Conservation (phyloP, 2,113 vertebrate genomes). For the Sorex fumeus region DNA sequence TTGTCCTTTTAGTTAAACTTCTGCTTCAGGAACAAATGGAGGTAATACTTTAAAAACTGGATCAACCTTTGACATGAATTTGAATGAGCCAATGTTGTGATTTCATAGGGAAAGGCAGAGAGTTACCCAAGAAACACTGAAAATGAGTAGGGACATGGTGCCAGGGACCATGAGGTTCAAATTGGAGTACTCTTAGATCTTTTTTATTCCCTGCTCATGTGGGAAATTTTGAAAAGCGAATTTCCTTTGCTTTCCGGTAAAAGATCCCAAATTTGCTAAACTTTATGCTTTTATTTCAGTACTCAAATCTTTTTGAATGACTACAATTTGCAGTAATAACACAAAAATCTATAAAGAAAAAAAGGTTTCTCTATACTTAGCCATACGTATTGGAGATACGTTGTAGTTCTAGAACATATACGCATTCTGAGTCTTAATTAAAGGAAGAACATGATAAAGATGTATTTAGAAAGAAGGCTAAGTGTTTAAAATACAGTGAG, state of each 20-base stretch:
- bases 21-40: neutral
- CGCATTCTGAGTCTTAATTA: neutral
- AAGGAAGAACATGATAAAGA: neutral
- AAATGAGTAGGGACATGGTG: neutral
- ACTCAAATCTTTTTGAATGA: slow-evolving; percentile 43
- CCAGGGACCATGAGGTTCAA: neutral
- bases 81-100: neutral
- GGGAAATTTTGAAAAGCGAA: slow-evolving; percentile 29
- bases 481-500: slow-evolving; percentile 13
- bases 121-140: neutral
- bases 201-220: neutral
- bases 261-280: slow-evolving; percentile 51
- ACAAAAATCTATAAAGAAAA: slow-evolving; percentile 45
- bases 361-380: neutral
- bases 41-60: slow-evolving; percentile 1
- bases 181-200: neutral
- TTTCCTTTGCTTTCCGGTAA: slow-evolving; percentile 38
- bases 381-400: neutral
- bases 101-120: neutral
- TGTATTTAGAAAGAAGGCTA: neutral
- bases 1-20: neutral
- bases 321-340: slow-evolving; percentile 3
- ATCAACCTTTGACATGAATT: neutral
- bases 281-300: slow-evolving; percentile 32
- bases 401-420: neutral